These are phyloP conservation scores for Drosophila repleta DNA, from an alignment of 1,140 invertebrate genomes.

Conservation along the genomic window DNA sequence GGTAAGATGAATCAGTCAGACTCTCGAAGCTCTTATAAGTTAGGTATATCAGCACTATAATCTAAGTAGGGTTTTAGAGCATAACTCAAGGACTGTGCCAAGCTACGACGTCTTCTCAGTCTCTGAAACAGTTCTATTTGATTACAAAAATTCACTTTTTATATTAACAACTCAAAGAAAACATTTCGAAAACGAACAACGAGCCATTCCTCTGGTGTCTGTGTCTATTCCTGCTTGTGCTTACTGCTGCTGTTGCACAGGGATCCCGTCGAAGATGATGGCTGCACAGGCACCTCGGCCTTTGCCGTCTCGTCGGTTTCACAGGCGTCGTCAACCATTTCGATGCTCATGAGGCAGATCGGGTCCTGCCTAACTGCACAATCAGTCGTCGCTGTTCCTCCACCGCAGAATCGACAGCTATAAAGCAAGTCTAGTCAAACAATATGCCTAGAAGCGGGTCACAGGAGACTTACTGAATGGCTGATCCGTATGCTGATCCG, in stretches of 20 bases:
- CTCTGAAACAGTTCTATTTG: no score
- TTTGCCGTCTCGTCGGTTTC: background rate
- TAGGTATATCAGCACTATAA: no score
- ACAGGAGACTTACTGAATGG: slow-evolving; percentile 85
- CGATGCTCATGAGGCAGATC: background rate
- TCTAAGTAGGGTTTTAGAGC: no score
- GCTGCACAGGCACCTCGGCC: background rate
- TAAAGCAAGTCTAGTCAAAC: background rate
- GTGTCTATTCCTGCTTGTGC: slow-evolving; percentile 1
- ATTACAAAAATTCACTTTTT: no score
- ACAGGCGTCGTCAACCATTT: background rate
- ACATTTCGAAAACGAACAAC: no score
- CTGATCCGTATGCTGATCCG: no score
- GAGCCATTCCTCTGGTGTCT: background rate
- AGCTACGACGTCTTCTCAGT: no score
- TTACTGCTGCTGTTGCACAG: background rate
- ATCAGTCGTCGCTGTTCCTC: background rate
- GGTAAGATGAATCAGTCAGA: no score
- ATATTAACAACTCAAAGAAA: no score
- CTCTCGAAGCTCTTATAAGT: no score
- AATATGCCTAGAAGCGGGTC: background rate
- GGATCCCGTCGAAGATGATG: background rate
- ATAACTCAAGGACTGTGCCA: no score
- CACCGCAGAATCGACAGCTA: background rate
- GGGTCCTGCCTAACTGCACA: background rate